Evolutionary conservation across 2,888 invertebrate species (phyloP).

Genomic region (Scrobipalpa atriplicella): DNA sequence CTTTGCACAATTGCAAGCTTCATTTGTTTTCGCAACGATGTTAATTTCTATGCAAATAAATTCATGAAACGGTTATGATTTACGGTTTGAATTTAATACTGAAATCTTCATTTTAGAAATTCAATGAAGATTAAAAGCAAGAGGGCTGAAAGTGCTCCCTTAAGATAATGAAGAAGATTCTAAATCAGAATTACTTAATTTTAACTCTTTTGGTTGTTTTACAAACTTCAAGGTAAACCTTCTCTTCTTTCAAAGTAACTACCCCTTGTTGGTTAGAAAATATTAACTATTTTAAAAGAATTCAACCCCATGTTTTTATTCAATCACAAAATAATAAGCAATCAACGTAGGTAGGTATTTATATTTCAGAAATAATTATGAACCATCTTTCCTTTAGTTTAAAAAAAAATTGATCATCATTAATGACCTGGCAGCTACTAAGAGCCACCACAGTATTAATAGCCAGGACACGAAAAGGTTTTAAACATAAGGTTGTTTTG

Average conservation of each 20-base stretch:
- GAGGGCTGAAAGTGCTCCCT: slow-evolving; percentile 8
- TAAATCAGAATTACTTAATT: neutral
- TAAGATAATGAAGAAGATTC: neutral
- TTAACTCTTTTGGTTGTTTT: neutral
- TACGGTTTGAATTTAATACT: slow-evolving; percentile 11
- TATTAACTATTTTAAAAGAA: no score
- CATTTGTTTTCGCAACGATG: slow-evolving; percentile 24
- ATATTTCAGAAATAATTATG: no score
- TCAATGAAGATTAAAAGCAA: slow-evolving; percentile 16
- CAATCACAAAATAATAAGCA: no score
- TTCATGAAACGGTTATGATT: slow-evolving; percentile 23
- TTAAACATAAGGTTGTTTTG: slow-evolving; percentile 33
- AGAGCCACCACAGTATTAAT: slow-evolving; percentile 15
- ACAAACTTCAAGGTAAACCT: neutral
- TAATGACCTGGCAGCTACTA: neutral
- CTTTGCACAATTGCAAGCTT: slow-evolving; percentile 38
- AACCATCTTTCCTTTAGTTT: no score
- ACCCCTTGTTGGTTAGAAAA: no score
- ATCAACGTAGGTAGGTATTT: no score
- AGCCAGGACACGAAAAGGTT: slow-evolving; percentile 30
- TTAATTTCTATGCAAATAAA: slow-evolving; percentile 27
- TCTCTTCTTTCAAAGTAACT: neutral
- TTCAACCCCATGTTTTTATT: no score
- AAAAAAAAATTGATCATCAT: no score
- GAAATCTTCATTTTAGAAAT: slow-evolving; percentile 17